These are phyloP conservation scores for Isaurus tuberculatus DNA, from an alignment of 92 coral and sea anemone genomes.

Conservation along the genomic window DNA sequence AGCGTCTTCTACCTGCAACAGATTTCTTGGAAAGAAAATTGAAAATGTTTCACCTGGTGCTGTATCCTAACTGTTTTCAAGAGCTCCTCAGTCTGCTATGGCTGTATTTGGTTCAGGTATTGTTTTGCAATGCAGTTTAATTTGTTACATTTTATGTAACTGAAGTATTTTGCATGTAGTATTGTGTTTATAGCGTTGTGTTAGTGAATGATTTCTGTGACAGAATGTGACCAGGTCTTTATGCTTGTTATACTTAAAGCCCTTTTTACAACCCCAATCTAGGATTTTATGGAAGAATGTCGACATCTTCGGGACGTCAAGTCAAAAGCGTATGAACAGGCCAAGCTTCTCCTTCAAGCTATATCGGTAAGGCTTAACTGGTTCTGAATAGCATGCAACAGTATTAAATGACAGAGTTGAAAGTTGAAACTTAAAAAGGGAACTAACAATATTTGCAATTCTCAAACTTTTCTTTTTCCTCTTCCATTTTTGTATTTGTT, in stretches of 20 bases:
- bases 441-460: too few relatives aligned
- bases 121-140: too few relatives aligned
- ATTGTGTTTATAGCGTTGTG: too few relatives aligned
- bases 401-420: background rate
- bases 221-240: too few relatives aligned
- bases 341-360: slow-evolving; percentile 68
- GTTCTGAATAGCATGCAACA: background rate
- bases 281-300: slow-evolving; percentile 78
- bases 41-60: slow-evolving; percentile 57
- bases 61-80: slow-evolving; percentile 66
- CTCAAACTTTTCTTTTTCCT: too few relatives aligned
- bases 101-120: slow-evolving; percentile 68
- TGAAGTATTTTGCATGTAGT: too few relatives aligned
- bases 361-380: slow-evolving; percentile 51
- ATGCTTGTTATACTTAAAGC: too few relatives aligned
- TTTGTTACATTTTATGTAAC: too few relatives aligned
- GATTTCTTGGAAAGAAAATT: slow-evolving; percentile 68
- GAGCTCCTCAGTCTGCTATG: slow-evolving; percentile 60
- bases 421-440: too few relatives aligned
- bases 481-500: too few relatives aligned
- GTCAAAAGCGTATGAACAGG: slow-evolving; percentile 66
- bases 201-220: too few relatives aligned
- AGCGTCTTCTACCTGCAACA: slow-evolving; percentile 84
- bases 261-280: background rate
- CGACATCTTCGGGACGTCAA: slow-evolving; percentile 57